Evolutionary conservation across 2,888 invertebrate genomes (phyloP), one percentile per base, ranked within the genome.

Genomic region (Amaurobius ferox): DNA sequence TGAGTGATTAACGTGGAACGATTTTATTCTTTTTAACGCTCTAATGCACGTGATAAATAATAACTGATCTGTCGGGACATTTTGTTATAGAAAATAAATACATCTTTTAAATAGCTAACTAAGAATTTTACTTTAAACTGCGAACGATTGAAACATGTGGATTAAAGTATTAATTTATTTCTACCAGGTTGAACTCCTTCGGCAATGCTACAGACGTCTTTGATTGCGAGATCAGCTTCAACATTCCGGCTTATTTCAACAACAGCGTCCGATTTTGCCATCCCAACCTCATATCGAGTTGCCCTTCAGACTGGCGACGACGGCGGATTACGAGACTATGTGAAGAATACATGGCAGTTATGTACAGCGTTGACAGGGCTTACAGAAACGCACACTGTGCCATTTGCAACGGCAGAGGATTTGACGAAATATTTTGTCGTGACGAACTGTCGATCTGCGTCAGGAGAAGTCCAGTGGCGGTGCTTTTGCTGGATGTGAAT

Each of bases 351-450:
- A 92, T 92, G 1, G 91, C 91, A 3, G 89, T 91, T 16, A 91
- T 92, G n/a, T 92, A 91, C 89, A 89, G 72, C 64, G 89, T 13
- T 2, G 88, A 29, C 23, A n/a, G 6, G 9, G 90, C 90, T 2
- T 92, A 91, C 89, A 89, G 92, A 76, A 93, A 93, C 88, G 90
- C 91, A 0, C 92, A 92, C 87, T 93, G 93, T 88, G 93, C 92
- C 39, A 89, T 91, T 48, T 93, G 93, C 89, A 92, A 92, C 89
- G 90, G 91, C 68, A 91, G 91, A 19, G 89, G 90, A 2, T 89
- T 90, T 0, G 91, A 91, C 11, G 23, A 19, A 1, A n/a, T 67
- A 1, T 7, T 13, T n/a, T 85, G 85, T 16, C 11, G 44, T 7
- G 7, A 11, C 6, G 28, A 16, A 6, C 3, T 44, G 16, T n/a